Conservation (phyloP, 2,888 invertebrate genomes). For the Orthosia incerta region DNA sequence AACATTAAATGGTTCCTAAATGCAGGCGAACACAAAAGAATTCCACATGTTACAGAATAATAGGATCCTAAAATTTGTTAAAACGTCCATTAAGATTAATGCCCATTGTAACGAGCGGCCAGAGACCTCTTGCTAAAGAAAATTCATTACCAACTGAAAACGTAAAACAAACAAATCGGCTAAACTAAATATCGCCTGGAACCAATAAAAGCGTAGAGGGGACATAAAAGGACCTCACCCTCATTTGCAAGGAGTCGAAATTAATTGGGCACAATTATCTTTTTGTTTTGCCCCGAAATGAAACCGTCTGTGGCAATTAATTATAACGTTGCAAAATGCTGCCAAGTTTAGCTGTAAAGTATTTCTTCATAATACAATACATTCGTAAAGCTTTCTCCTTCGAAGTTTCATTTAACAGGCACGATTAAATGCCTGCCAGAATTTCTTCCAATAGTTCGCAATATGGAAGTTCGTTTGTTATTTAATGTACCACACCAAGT, state of each 20-base stretch:
- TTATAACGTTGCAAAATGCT: conserved; percentile 79
- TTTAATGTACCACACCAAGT: conserved; percentile 11
- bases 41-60: conserved; percentile 39
- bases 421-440: conserved; percentile 66
- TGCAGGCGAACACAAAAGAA: conserved; percentile 43
- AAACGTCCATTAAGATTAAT: conserved; percentile 63
- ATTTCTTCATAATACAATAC: conserved; percentile 69
- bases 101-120: conserved; percentile 52
- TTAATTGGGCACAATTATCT: conserved; percentile 89
- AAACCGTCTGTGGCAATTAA: conserved; percentile 83
- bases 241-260: conserved; percentile 86
- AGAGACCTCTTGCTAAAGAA: conserved; percentile 68
- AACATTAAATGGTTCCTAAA: conserved; percentile 42
- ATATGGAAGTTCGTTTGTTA: conserved; percentile 39
- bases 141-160: conserved; percentile 76
- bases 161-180: conserved; percentile 82
- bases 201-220: conserved; percentile 80
- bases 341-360: conserved; percentile 72
- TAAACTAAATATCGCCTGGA: conserved; percentile 75
- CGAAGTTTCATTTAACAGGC: conserved; percentile 72
- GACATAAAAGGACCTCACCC: conserved; percentile 77
- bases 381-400: conserved; percentile 70
- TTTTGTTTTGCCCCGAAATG: conserved; percentile 85
- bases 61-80: conserved; percentile 58
- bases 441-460: conserved; percentile 66